These are phyloP conservation scores for Scaptomyza graminum DNA, from an alignment of 1,140 invertebrate genomes.

Conservation along the genomic window DNA sequence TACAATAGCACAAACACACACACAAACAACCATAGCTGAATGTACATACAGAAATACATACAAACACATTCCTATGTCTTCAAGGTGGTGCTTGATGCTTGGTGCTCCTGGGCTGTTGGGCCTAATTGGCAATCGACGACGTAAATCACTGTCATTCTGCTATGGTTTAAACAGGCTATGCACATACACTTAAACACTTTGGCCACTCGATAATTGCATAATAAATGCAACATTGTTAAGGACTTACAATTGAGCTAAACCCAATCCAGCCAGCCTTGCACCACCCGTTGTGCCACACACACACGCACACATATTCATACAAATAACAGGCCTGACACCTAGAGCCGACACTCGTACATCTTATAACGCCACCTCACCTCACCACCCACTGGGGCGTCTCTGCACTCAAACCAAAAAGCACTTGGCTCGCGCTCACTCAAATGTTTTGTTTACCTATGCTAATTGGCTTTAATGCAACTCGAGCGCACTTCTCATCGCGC, in stretches of 20 bases:
- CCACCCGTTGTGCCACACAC: not conserved
- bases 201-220: constrained; percentile 81
- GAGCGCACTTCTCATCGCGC: constrained; percentile 75
- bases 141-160: constrained; percentile 77
- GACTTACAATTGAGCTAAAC: constrained; percentile 20
- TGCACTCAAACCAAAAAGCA: constrained; percentile 65
- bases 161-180: constrained; percentile 32
- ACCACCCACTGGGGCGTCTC: constrained; percentile 35
- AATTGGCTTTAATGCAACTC: constrained; percentile 82
- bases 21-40: constrained; percentile 4
- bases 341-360: constrained; percentile 50
- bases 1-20: constrained; percentile 42
- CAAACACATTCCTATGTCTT: constrained; percentile 60
- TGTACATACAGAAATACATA: constrained; percentile 23
- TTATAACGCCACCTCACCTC: not conserved
- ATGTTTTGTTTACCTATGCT: constrained; percentile 83
- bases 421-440: constrained; percentile 76
- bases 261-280: not conserved
- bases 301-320: constrained; percentile 49
- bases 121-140: constrained; percentile 80
- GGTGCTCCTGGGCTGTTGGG: constrained; percentile 18
- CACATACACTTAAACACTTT: constrained; percentile 24
- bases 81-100: constrained; percentile 40
- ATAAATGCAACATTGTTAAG: constrained; percentile 78
- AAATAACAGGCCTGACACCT: constrained; percentile 70